Evolutionary conservation across 2,888 invertebrate species (phyloP), one percentile per base, ranked within the genome.

Genomic region (Leuctra nigra): DNA sequence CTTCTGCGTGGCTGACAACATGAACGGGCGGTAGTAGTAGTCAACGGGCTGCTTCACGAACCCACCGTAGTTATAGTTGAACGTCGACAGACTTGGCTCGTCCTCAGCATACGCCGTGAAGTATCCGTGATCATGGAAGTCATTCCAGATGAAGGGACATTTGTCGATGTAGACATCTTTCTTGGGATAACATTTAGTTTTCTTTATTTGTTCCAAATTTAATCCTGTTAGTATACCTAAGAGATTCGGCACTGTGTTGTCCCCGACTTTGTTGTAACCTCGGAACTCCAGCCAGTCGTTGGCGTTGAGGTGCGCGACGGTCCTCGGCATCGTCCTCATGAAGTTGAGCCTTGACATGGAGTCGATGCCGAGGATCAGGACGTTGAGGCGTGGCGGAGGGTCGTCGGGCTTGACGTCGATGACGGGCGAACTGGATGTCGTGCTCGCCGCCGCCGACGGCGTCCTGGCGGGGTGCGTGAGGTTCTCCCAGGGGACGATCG

Each of bases 181-280:
- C 2, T 13, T n/a, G 2, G 55, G 47, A 64, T 65, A 66, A 55
- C 68, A 69, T 2, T 59, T 13, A 18, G 62, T 62, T 14, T 63
- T 58, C 7, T 29, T 50, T 20, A 64, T 24, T 4, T 61, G 53
- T 16, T 63, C 60, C 59, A 63, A 68, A 59, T 74, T 80, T 61
- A 79, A 75, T 1, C 93, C 94, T 0, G 87, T 83, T 13, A 89
- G 74, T 44, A 87, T 77, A 0, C 92, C 90, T 79, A 92, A 86
- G 52, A 95, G 72, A 71, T 95, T 96, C 0, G 94, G 91, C 67
- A 88, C 91, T 0, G 93, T 94, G 66, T 94, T 94, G 67, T 93
- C 93, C 6, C 83, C 91, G 14, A 77, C 72, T 65, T 77, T 77
- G 57, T 70, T 73, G 69, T 89, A 91, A 1, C 88, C 92, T 63